A percentile compares a stretch with the other conserved stretches of the same genome.
Conservation (phyloP, 2,797 vertebrate genomes). For the Meda fulgida region DNA sequence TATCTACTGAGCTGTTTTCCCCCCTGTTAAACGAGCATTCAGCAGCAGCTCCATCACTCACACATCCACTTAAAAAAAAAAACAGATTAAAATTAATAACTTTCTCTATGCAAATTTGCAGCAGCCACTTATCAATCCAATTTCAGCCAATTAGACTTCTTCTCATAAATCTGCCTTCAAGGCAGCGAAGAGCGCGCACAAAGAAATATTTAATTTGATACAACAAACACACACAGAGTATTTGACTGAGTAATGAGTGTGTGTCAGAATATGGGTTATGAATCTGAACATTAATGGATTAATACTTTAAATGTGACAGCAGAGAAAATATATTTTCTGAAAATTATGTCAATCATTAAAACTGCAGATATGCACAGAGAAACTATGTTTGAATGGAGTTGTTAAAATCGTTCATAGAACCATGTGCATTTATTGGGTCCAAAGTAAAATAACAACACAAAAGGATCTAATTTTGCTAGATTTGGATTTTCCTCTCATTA, state of each 20-base stretch:
- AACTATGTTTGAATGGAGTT: not conserved
- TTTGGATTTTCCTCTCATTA: not conserved
- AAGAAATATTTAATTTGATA: slow-evolving; percentile 48
- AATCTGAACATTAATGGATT: slow-evolving; percentile 30
- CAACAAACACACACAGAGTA: slow-evolving; percentile 29
- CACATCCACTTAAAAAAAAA: slow-evolving; percentile 26
- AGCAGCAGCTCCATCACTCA: slow-evolving; percentile 16
- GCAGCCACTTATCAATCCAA: slow-evolving; percentile 41
- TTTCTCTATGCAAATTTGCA: slow-evolving; percentile 55
- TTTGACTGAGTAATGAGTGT: slow-evolving; percentile 16
- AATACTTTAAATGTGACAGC: slow-evolving; percentile 8
- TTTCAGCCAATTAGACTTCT: slow-evolving; percentile 44
- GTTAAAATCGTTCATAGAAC: not conserved
- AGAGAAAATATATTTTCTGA: not conserved
- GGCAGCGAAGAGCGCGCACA: not conserved
- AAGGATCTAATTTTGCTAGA: not conserved
- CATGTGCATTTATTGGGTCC: not conserved
- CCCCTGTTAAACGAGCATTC: slow-evolving; percentile 37
- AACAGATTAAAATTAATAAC: slow-evolving; percentile 51
- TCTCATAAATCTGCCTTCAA: slow-evolving; percentile 53
- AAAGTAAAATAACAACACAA: not conserved
- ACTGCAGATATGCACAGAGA: not conserved
- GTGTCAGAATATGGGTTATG: slow-evolving; percentile 25
- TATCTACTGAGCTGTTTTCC: not conserved
- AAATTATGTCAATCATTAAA: not conserved